Evolutionary conservation across 2,888 invertebrate species (phyloP), one percentile per base, ranked within the genome.

Genomic region (Latheticus oryzae): DNA sequence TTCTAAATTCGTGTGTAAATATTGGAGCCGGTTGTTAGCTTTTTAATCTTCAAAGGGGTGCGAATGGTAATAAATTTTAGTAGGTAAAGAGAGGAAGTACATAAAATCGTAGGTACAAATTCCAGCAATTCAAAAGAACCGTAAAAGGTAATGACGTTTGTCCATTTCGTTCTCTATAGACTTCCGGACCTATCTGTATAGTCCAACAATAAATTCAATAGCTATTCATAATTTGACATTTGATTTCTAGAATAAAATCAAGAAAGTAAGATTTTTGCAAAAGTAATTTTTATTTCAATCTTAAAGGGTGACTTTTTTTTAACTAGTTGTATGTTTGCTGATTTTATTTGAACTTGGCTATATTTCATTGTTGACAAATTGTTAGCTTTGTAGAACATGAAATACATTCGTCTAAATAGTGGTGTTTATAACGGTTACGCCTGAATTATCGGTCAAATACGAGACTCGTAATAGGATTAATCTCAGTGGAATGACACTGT

Each of bases 401-500:
- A 68, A 68, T 70, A 71, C 68, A 70, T 69, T 64, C 70, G 68
- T 70, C 70, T 72, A 72, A 71, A 69, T 71, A 70, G 72, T 70
- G 69, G 69, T 72, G 71, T 72, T 72, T 71, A 72, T 72, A 72
- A 72, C 72, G 69, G 71, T 72, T 67, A 65, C 67, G 68, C 66
- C 64, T 71, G 71, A 71, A 68, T 71, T 70, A 72, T 72, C 68
- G 71, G 66, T 65, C 69, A 72, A 72, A 72, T 71, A 72, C 68
- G 65, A 70, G 68, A 69, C 67, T 64, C 66, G 70, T 70, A 72
- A 72, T 71, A 71, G 72, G 72, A 72, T 72, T 72, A 72, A 71
- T 72, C 69, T 72, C 66, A 67, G 70, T 70, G 71, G 67, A 72
- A 72, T 72, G 70, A 71, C 66, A 63, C 59, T 53, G 57, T 53